These are phyloP conservation scores for Cephonodes hylas DNA, from an alignment of 2,888 invertebrate species.

Conservation along the genomic window DNA sequence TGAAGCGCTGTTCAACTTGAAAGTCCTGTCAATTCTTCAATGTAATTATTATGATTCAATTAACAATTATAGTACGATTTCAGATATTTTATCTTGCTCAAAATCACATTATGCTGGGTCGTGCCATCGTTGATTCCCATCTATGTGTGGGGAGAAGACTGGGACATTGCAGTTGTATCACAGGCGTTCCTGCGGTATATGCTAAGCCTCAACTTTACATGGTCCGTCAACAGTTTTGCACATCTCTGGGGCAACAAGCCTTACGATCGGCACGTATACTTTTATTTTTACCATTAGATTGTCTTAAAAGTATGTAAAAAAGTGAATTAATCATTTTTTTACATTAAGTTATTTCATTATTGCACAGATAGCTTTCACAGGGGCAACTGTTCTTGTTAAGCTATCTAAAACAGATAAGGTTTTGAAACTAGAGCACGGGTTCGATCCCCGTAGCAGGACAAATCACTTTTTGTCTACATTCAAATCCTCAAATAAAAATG, in stretches of 20 bases:
- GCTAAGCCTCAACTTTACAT: slow-evolving; percentile 89
- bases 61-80: too few species aligned
- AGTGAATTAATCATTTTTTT: not conserved
- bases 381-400: too few species aligned
- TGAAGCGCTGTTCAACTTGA: too few species aligned
- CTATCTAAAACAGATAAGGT: too few species aligned
- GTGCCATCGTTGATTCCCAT: slow-evolving; percentile 87
- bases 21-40: too few species aligned
- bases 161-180: slow-evolving; percentile 76
- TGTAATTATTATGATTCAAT: too few species aligned
- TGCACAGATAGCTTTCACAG: too few species aligned
- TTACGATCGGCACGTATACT: slow-evolving; percentile 83
- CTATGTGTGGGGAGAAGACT: slow-evolving; percentile 85
- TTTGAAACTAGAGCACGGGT: too few species aligned
- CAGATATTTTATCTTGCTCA: slow-evolving; percentile 85
- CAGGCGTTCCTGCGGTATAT: slow-evolving; percentile 87
- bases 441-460: too few species aligned
- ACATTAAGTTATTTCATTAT: too few species aligned
- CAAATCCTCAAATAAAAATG: too few species aligned
- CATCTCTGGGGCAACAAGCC: slow-evolving; percentile 89
- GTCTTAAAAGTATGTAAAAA: not conserved
- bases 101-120: slow-evolving; percentile 85
- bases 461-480: too few species aligned
- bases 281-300: not conserved
- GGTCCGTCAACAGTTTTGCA: slow-evolving; percentile 94